Base-by-base conservation (phyloP, 2,113 vertebrate genomes). In the Laticauda colubrina region DNA sequence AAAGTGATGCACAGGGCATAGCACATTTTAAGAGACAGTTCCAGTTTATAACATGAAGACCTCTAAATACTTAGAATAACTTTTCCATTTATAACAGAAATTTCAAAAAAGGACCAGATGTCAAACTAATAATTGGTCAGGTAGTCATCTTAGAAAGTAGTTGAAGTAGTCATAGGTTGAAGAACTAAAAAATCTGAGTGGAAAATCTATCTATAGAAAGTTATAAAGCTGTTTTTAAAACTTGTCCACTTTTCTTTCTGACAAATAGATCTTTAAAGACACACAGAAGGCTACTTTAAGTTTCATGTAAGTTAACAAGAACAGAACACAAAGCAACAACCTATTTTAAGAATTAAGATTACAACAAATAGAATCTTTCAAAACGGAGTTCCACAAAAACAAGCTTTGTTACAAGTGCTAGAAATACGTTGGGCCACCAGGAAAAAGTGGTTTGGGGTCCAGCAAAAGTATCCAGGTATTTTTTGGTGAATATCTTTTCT, bases 331-430 rank as follows among this genome's bases (percentile, higher is more conserved):
- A 88, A 54, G 3, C 87, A 39, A 64, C 3, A 53, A 7, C 29
- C 53, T 45, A 43, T 92, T 88, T 75, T 92, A 88, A 92, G 21
- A 55, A 23, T 59, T 55, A 75, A 88, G 87, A 26, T 89, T 92
- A 53, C 85, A 92, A 53, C 64, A 88, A 92, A 86, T 92, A 92
- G 23, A 54, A 88, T 29, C 29, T 89, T 81, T 92, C 26, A 43
- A 20, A 88, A 92, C n/a, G 26, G 8, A 43, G 10, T 59, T 23
- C n/a, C 57, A 92, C 57, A 81, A 81, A 92, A 92, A 8, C 20
- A 88, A 75, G 56, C 56, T 34, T n/a, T 81, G 34, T 23, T 81
- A 81, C 18, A 81, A 9, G 18, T 43, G 75, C 34, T 81, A 81
- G 75, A 81, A 81, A 21, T 81, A 43, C 18, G 7, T 43, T 20